Base-by-base conservation (phyloP, 2,888 invertebrate genomes). In the Atethmia centrago region DNA sequence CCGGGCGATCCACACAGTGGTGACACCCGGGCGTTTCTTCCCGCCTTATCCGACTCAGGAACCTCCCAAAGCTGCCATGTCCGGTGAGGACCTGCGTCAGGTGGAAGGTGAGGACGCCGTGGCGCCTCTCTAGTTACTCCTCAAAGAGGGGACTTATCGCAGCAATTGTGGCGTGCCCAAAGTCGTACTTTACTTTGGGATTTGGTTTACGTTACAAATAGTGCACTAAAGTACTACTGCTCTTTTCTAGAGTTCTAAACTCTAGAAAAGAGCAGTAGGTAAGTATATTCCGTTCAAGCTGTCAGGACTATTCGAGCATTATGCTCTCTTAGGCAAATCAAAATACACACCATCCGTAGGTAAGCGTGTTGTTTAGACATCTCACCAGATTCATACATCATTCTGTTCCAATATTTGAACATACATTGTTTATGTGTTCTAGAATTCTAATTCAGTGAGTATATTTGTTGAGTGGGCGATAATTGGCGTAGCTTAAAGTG, bases 361-460 rank as follows among this genome's bases (percentile, higher is more conserved):
- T 45, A 14, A 2, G 8, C n/a, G 49, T 36, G 42, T 62, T 67
- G 67, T 77, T 82, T 71, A 71, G n/a, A 77, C 59, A 77, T 59
- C 51, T 58, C 36, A 53, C 55, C 45, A 55, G 77, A 67, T 63
- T 67, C 62, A 40, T 31, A 81, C 58, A 36, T 69, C 47, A 65
- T 42, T 71, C 59, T 59, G 59, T 82, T 68, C 40, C 49, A 71
- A 77, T 77, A 82, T 68, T 71, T 70, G 56, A 71, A 81, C 66
- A 56, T 25, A 42, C 36, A 71, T 62, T 71, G 83, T 80, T 72
- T 78, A 81, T 67, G 47, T 82, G 79, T 73, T 78, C 79, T 78
- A 80, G 65, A 80, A 73, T 78, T 72, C 72, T 49, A 69, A 69
- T 72, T 69, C 66, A 55, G 40, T 19, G 31, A 58, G 77, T 63